phyloP scores from a whole-genome alignment of 2,113 vertebrate genomes.

The Festucalex cinctus region DNA sequence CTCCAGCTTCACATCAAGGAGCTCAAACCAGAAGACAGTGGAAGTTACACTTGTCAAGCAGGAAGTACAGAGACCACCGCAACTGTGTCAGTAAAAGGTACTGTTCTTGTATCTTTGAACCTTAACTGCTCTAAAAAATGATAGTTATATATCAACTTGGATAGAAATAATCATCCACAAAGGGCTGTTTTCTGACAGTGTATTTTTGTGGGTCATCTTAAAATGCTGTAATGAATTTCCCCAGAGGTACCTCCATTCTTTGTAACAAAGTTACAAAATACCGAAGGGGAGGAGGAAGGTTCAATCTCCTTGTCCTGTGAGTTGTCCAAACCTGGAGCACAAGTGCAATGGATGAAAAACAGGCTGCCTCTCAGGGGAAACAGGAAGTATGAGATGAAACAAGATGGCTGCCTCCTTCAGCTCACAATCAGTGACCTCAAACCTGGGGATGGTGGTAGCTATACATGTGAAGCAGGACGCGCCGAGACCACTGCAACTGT shows the following conservation, averaged over 20 bases:
- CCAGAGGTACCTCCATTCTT: slow-evolving; percentile 57
- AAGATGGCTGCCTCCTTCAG: slow-evolving; percentile 65
- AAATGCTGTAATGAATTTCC: neutral
- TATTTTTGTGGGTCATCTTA: neutral
- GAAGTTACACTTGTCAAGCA: slow-evolving; percentile 75
- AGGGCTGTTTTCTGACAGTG: too few species aligned
- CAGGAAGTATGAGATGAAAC: slow-evolving; percentile 71
- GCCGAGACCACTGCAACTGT: slow-evolving; percentile 68
- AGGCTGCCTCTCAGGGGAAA: slow-evolving; percentile 55
- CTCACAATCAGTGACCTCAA: slow-evolving; percentile 65
- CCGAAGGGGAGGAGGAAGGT: slow-evolving; percentile 67
- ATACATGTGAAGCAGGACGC: slow-evolving; percentile 73
- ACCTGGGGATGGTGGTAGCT: slow-evolving; percentile 71
- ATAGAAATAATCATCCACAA: neutral
- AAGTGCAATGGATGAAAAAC: slow-evolving; percentile 73
- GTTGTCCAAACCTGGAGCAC: slow-evolving; percentile 67
- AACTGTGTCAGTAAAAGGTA: slow-evolving; percentile 73
- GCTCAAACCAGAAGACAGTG: slow-evolving; percentile 64
- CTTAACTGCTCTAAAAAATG: neutral
- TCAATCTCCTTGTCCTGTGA: slow-evolving; percentile 61
- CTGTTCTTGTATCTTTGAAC: neutral
- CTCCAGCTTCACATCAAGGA: slow-evolving; percentile 69
- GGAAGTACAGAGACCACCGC: slow-evolving; percentile 70
- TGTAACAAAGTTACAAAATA: slow-evolving; percentile 59
- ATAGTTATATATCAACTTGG: neutral